Evolutionary conservation across 2,888 invertebrate genomes (phyloP).

Genomic region (Sarcophaga subvicina): DNA sequence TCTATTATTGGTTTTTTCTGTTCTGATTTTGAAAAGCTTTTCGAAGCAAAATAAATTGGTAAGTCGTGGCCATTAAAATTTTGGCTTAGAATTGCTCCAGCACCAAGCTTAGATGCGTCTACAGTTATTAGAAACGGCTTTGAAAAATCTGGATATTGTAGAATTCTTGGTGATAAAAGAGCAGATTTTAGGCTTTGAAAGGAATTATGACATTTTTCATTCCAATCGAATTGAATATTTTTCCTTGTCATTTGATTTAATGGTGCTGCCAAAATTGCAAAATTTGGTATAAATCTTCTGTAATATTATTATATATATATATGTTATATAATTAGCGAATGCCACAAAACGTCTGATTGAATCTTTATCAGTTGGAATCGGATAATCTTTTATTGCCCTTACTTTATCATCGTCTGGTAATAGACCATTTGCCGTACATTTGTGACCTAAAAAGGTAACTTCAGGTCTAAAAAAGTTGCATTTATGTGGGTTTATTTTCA

Average conservation of each 20-base stretch:
- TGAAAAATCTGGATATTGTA: conserved; percentile 38
- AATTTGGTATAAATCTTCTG: conserved; percentile 14
- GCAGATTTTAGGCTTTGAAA: conserved; percentile 29
- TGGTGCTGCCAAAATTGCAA: conserved; percentile 36
- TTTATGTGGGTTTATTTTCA: conserved; percentile 53
- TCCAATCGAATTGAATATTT: conserved; percentile 29
- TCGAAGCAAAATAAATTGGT: conserved; percentile 38
- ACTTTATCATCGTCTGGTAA: conserved; percentile 57
- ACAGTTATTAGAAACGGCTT: conserved; percentile 45
- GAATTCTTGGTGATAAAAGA: conserved; percentile 21
- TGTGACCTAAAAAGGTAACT: conserved; percentile 53
- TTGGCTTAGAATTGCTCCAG: conserved; percentile 45
- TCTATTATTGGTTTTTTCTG: background rate
- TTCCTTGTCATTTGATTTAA: conserved; percentile 39
- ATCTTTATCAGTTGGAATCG: conserved; percentile 32
- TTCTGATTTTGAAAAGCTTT: conserved; percentile 33
- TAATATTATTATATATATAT: too few relatives aligned
- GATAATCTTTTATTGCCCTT: conserved; percentile 10
- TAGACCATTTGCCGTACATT: conserved; percentile 53
- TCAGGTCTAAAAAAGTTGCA: conserved; percentile 52
- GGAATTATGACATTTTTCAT: conserved; percentile 10
- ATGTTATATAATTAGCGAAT: conserved; percentile 56
- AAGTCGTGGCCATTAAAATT: conserved; percentile 31
- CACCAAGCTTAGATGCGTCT: conserved; percentile 43
- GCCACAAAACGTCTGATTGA: conserved; percentile 44